Base-by-base conservation (phyloP, 2,888 invertebrate genomes). In the Polydrusus cervinus region DNA sequence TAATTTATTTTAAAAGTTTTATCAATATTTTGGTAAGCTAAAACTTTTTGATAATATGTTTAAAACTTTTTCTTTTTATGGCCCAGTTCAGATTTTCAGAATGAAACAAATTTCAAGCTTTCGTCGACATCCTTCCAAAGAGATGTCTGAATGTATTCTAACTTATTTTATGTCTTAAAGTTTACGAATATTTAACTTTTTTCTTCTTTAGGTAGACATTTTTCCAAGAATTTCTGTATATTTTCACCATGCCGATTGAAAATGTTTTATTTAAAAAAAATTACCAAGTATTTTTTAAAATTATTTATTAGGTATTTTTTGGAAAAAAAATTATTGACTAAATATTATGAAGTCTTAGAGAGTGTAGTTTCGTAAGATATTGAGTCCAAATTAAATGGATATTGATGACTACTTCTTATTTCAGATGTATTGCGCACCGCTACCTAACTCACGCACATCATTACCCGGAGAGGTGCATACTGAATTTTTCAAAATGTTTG, bases 151-250 rank as follows among this genome's bases (percentile, higher is more conserved):
- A 53, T 53, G 20, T 53, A 53, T 7, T n/a, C 9, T 53, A 53
- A 53, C 30, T 53, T n/a, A 53, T 30, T 53, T 53, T n/a, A 53
- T 11, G 53, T 30, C 53, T 53, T n/a, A 53, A 51, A 53, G 30
- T 53, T 53, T 11, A 3, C 25, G 53, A 53, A 53, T 25, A 30
- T 53, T 30, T 13, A 30, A 30, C n/a, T 30, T 53, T 51, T 25
- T 53, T 53, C 30, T n/a, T 53, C 1, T 53, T 53, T 53, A 1
- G 25, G n/a, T 7, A 5, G 53, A 53, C 25, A 53, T 30, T 51
- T 53, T 53, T 3, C 53, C 13, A 30, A 11, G 30, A 30, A 53
- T 30, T 25, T 3, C 9, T 51, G 34, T 9, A 34, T 34, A 34
- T 34, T 34, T 10, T 51, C 20, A 51, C 14, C 49, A 49, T 18